phyloP scores from a whole-genome alignment of 2,888 invertebrate species.

The Pinctada fucata region DNA sequence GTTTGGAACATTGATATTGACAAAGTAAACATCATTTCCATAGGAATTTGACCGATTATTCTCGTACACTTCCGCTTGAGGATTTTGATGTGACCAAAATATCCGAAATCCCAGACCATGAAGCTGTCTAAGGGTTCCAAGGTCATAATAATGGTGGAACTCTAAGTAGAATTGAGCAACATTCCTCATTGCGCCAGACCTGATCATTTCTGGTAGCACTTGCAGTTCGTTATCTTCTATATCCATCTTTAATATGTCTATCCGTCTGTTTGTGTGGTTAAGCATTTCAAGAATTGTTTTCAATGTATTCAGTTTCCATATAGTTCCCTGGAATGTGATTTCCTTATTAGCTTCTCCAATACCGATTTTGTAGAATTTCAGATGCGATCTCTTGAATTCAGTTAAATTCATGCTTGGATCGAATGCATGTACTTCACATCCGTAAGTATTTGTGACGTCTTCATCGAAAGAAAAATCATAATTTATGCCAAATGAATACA shows the following conservation, averaged over 20 bases:
- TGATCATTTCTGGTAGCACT: conserved; percentile 1
- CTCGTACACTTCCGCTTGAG: neutral
- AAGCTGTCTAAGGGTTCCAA: conserved; percentile 6
- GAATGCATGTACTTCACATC: too few species aligned
- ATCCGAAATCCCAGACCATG: neutral
- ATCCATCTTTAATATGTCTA: conserved; percentile 11
- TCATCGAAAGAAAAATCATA: too few species aligned
- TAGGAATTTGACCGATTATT: neutral
- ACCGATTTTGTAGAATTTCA: conserved; percentile 13
- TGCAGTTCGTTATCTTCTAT: conserved; percentile 10
- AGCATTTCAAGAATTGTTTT: conserved; percentile 5
- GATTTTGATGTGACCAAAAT: conserved; percentile 13
- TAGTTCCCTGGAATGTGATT: neutral
- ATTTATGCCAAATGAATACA: too few species aligned
- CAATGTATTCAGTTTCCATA: conserved; percentile 15
- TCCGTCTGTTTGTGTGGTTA: conserved; percentile 5
- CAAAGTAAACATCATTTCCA: conserved; percentile 12
- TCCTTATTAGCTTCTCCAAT: neutral
- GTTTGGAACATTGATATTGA: conserved; percentile 17
- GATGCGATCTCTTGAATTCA: neutral
- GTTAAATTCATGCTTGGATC: conserved; percentile 16
- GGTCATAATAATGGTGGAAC: conserved; percentile 1
- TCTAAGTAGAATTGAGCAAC: conserved; percentile 7
- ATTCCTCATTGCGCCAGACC: conserved; percentile 2
- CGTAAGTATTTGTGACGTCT: conserved; percentile 17